Conservation (phyloP, 1,140 invertebrate genomes). For the Monomorium pharaonis region DNA sequence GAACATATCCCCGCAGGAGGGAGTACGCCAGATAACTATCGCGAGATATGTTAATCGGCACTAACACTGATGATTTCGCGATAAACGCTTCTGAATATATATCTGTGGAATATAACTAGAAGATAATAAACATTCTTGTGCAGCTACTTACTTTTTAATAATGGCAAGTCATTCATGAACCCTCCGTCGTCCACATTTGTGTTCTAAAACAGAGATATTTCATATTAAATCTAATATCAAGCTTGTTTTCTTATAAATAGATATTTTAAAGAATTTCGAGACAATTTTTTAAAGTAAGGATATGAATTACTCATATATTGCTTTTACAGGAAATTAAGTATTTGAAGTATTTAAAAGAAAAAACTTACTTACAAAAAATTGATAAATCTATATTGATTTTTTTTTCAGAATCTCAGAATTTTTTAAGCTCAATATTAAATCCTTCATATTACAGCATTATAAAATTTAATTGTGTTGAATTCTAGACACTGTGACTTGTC, state of each 20-base stretch:
- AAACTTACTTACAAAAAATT: not conserved
- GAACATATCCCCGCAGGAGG: not conserved
- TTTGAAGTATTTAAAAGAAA: not conserved
- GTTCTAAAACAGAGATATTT: constrained; percentile 87
- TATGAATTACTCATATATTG: not conserved
- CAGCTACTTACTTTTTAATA: constrained; percentile 93
- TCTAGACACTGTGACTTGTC: not conserved
- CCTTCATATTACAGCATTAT: not conserved
- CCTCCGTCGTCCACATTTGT: constrained; percentile 93
- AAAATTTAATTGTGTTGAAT: not conserved
- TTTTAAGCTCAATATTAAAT: not conserved
- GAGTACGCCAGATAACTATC: not conserved
- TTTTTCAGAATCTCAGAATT: not conserved
- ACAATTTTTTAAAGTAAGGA: not conserved
- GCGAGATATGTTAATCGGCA: not conserved
- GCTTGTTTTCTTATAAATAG: not conserved
- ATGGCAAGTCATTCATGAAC: constrained; percentile 94
- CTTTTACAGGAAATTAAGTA: not conserved
- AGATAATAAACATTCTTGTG: not conserved
- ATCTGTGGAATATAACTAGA: not conserved
- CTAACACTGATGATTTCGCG: not conserved
- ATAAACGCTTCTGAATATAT: not conserved
- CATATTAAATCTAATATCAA: not conserved
- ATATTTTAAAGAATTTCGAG: not conserved
- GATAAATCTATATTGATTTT: not conserved